A percentile compares a stretch with the other conserved stretches of the same genome.
phyloP scores from a whole-genome alignment of 2,797 vertebrate species.

The Mus caroli region DNA sequence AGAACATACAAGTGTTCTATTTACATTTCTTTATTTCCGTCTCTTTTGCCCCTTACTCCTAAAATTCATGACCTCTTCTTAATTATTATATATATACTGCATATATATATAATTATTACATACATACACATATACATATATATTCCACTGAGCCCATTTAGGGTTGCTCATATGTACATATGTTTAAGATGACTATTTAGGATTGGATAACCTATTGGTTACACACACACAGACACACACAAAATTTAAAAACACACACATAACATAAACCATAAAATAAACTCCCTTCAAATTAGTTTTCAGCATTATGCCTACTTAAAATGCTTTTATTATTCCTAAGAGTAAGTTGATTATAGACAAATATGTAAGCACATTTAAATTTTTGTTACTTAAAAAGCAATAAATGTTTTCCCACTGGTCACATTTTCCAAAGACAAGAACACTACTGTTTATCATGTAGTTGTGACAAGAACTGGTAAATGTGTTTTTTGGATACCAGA shows the following conservation, averaged over 20 bases:
- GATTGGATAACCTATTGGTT: background rate
- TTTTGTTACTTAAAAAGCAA: conserved; percentile 10
- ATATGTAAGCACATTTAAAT: background rate
- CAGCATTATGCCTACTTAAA: background rate
- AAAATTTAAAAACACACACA: background rate
- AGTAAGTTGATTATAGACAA: conserved; percentile 4
- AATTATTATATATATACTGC: background rate
- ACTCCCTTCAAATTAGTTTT: background rate
- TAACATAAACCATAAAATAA: background rate
- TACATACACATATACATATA: background rate
- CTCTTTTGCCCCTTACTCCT: background rate
- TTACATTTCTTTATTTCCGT: background rate
- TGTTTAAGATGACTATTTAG: background rate
- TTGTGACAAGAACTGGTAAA: background rate
- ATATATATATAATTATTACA: background rate
- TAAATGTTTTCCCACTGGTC: background rate
- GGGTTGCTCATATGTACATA: background rate
- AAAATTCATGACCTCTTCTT: background rate
- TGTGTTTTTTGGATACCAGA: background rate
- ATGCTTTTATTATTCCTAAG: background rate
- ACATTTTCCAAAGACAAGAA: conserved; percentile 5
- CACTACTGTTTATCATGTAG: background rate
- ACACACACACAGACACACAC: background rate
- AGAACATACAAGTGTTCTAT: conserved; percentile 9
- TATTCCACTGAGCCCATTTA: background rate